Percentiles rank a stretch among this genome's conserved stretches.
These are phyloP conservation scores for Oxyteleia sp. DNA, from an alignment of 2,888 invertebrate species.

Conservation along the genomic window DNA sequence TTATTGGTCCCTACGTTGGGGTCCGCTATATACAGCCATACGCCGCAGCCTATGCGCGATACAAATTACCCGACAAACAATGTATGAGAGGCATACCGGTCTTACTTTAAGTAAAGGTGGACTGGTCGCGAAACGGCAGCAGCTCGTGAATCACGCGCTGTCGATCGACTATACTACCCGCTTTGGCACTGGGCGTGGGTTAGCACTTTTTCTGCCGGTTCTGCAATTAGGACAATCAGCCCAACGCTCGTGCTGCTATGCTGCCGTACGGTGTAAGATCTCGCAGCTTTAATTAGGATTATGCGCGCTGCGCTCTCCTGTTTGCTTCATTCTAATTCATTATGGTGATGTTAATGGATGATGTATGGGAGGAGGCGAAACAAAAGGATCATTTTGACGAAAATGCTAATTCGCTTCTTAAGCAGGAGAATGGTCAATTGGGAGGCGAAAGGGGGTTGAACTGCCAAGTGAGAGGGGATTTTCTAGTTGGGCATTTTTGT, in stretches of 20 bases:
- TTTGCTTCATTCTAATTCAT: conserved; percentile 62
- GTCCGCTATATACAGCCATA: conserved; percentile 68
- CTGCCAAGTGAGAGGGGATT: too few relatives aligned
- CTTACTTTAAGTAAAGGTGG: conserved; percentile 72
- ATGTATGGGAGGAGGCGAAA: conserved; percentile 30
- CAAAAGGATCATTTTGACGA: conserved; percentile 46
- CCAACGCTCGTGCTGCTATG: conserved; percentile 67
- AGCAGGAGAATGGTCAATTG: too few relatives aligned
- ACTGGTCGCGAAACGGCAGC: conserved; percentile 71
- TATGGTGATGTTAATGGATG: conserved; percentile 64
- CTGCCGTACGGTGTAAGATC: conserved; percentile 68
- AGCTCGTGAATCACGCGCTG: conserved; percentile 73
- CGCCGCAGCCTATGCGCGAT: conserved; percentile 61
- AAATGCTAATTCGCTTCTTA: conserved; percentile 47
- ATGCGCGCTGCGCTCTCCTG: conserved; percentile 51
- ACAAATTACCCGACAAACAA: conserved; percentile 75
- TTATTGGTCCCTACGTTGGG: conserved; percentile 55
- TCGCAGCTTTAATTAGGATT: conserved; percentile 73
- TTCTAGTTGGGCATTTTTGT: too few relatives aligned
- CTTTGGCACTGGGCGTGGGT: conserved; percentile 67
- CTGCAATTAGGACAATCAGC: conserved; percentile 75
- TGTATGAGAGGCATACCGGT: conserved; percentile 72
- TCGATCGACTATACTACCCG: conserved; percentile 65
- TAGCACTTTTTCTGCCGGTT: conserved; percentile 64
- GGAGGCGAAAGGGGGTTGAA: too few relatives aligned